Conservation (phyloP, 2,888 invertebrate genomes). For the Diarsia dahlii region DNA sequence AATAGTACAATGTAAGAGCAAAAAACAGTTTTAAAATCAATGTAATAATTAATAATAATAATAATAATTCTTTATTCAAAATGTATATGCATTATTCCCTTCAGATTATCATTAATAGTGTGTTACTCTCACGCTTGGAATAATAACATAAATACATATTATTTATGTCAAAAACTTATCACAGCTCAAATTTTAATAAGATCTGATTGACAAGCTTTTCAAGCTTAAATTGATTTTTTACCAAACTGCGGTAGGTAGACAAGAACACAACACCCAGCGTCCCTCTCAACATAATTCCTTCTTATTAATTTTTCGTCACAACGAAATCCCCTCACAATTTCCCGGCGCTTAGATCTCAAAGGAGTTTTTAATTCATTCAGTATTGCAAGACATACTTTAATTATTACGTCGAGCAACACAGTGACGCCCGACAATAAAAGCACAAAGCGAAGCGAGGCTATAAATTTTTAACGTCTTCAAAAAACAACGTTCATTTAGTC, state of each 20-base stretch:
- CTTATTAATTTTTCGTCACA: conserved; percentile 26
- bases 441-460: conserved; percentile 78
- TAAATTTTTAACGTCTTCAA: conserved; percentile 88
- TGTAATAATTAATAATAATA: too few species aligned
- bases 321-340: conserved; percentile 38
- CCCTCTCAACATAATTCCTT: not conserved
- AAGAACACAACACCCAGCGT: not conserved
- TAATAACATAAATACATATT: not conserved
- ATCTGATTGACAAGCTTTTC: not conserved
- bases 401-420: conserved; percentile 65
- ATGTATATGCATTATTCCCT: not conserved
- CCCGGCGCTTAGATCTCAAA: conserved; percentile 50
- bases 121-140: not conserved
- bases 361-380: conserved; percentile 66
- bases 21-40: too few species aligned
- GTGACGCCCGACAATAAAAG: conserved; percentile 80
- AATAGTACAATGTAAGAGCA: too few species aligned
- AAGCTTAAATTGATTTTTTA: not conserved
- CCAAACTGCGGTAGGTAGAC: not conserved
- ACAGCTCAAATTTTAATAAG: not conserved
- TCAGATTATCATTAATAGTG: not conserved
- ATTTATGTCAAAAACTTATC: not conserved
- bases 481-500: conserved; percentile 81
- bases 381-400: conserved; percentile 69
- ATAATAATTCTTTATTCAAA: too few species aligned